Conservation (phyloP, 2,797 vertebrate genomes). For the Semotilus atromaculatus region DNA sequence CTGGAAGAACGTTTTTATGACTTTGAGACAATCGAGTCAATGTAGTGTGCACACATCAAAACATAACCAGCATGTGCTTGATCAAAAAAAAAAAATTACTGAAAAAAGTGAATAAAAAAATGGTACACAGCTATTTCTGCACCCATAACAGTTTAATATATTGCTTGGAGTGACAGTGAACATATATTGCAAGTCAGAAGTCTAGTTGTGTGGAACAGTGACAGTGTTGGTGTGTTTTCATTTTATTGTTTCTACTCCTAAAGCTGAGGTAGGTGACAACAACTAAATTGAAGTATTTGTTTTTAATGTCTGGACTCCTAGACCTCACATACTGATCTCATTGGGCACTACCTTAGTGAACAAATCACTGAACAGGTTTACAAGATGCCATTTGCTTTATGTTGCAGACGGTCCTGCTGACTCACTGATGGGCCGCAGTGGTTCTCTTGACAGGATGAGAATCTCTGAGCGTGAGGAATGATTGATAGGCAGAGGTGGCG, state of each 20-base stretch:
- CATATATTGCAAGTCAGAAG: not conserved
- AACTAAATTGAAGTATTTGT: not conserved
- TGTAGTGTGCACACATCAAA: not conserved
- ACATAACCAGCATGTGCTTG: not conserved
- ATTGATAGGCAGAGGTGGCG: constrained; percentile 17
- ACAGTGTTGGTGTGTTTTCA: not conserved
- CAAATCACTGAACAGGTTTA: constrained; percentile 3
- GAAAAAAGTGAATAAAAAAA: not conserved
- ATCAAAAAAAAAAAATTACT: not conserved
- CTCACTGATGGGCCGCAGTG: constrained; percentile 11
- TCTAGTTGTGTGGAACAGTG: not conserved
- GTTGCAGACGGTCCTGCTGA: constrained; percentile 20
- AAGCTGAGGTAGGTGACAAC: not conserved
- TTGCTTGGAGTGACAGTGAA: not conserved
- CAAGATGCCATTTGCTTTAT: constrained; percentile 25
- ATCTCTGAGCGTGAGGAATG: not conserved
- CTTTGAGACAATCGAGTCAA: not conserved
- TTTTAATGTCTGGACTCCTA: not conserved
- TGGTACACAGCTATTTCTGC: not conserved
- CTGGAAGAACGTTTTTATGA: not conserved
- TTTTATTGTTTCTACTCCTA: constrained; percentile 1
- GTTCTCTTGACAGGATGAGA: constrained; percentile 19
- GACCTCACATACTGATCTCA: constrained; percentile 21
- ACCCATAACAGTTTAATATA: not conserved
- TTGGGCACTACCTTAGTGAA: not conserved